These are phyloP conservation scores for Onychomys arenicola DNA, from an alignment of 2,797 vertebrate genomes.

Conservation along the genomic window DNA sequence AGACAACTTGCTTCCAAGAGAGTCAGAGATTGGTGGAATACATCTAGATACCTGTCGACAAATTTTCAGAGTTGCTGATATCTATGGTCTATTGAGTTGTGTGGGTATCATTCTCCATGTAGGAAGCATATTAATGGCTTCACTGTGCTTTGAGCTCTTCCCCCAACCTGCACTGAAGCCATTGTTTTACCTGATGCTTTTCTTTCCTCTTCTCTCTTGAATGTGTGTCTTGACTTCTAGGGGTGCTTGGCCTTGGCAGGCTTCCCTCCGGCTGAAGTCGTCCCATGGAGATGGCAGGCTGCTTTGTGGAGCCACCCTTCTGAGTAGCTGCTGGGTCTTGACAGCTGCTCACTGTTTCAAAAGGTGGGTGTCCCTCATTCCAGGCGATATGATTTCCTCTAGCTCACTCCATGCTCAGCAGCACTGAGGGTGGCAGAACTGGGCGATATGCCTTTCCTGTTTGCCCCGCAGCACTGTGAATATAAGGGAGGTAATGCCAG, in stretches of 20 bases:
- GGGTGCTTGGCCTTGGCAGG: slow-evolving; percentile 99
- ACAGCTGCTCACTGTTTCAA: slow-evolving; percentile 99
- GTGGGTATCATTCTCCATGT: not conserved
- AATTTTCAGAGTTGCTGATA: not conserved
- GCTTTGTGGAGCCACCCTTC: slow-evolving; percentile 97
- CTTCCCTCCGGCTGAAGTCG: slow-evolving; percentile 94
- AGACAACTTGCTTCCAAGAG: not conserved
- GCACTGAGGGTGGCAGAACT: not conserved
- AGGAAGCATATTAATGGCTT: not conserved
- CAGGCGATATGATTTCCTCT: rapidly evolving
- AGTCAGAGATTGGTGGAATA: not conserved
- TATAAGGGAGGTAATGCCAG: not conserved
- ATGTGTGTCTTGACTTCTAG: slow-evolving; percentile 83
- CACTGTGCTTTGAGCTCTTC: too few relatives aligned
- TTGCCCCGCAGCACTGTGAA: rapidly evolving
- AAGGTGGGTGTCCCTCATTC: slow-evolving; percentile 88
- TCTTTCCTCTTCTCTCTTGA: not conserved
- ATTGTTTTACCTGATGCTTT: not conserved
- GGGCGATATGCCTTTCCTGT: not conserved
- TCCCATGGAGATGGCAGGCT: slow-evolving; percentile 94
- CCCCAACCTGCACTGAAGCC: rapidly evolving
- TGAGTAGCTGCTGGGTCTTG: slow-evolving; percentile 98
- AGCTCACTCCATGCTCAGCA: not conserved
- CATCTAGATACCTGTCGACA: not conserved
- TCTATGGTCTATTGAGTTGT: not conserved